Conservation (phyloP, 2,113 vertebrate species). For the Spilogale gracilis region DNA sequence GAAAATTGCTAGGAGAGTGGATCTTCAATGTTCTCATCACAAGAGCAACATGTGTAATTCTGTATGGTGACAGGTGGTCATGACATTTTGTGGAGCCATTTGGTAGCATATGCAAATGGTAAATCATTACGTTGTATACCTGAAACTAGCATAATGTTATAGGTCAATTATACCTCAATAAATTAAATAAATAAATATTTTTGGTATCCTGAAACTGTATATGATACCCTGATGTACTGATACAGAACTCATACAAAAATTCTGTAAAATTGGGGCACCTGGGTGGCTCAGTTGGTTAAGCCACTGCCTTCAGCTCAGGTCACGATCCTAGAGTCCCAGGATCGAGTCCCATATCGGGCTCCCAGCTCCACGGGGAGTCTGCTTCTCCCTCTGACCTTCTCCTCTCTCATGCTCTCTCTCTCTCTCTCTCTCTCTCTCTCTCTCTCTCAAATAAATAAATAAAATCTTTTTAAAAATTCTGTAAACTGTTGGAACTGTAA, state of each 20-base stretch:
- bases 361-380: no score
- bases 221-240: not conserved
- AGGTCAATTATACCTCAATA: not conserved
- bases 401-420: no score
- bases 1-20: not conserved
- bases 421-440: no score
- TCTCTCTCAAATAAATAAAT: no score
- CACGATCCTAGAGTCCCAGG: no score
- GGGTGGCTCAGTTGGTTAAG: no score
- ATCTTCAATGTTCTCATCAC: not conserved
- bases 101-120: not conserved
- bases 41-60: not conserved
- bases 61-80: not conserved
- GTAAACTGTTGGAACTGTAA: not conserved
- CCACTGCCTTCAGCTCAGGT: no score
- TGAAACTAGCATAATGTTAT: not conserved
- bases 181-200: not conserved
- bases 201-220: not conserved
- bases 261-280: not conserved
- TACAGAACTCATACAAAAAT: slow-evolving; percentile 12
- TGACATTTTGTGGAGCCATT: not conserved
- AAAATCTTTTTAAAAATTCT: not conserved
- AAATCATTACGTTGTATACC: not conserved
- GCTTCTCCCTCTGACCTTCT: no score
- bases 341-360: no score